Evolutionary conservation across 2,888 invertebrate genomes (phyloP), one percentile per base, ranked within the genome.

Genomic region (Caenorhabditis virilis): DNA sequence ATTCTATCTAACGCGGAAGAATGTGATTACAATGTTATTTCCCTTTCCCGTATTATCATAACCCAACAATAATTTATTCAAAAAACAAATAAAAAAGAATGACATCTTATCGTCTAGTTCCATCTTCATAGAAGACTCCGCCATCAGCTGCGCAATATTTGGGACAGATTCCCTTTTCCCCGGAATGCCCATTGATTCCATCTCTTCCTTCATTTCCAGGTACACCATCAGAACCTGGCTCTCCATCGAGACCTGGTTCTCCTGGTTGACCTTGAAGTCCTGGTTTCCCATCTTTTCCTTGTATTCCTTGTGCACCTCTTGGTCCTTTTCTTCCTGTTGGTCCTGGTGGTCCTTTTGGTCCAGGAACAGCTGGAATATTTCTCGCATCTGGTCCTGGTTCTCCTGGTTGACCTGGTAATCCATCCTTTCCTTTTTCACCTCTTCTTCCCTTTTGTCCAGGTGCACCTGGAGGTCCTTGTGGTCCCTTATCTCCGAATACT

Each of bases 391-490:
- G 43, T 56, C 69, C 69, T 22, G 64, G 49, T 11, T 45, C 38
- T 59, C 72, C 72, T 18, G 65, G 55, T 20, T 50, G 48, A 51
- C 77, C 78, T 23, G 73, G 62, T 15, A 46, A 36, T 49, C 78
- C 78, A n/a, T 70, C 64, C 41, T 62, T 76, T 41, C 77, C 77
- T 35, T 63, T 53, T 20, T 61, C 64, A 50, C 72, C 72, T 23
- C 59, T 57, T 43, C 57, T 47, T 52, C 78, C 78, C 41, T 66
- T 60, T 18, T 58, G 62, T 27, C 72, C 72, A 7, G 20, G 59
- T 7, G 48, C 39, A 38, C 72, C 72, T 9, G 56, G 47, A 11
- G 69, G 66, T 23, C 72, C 78, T 51, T 59, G 57, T 15, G 52
- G 50, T 60, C 69, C 72, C 39, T 65, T 62, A 33, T 66, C 58